These are phyloP conservation scores for Setophaga petechia DNA, from an alignment of 2,113 vertebrate genomes.

Conservation along the genomic window DNA sequence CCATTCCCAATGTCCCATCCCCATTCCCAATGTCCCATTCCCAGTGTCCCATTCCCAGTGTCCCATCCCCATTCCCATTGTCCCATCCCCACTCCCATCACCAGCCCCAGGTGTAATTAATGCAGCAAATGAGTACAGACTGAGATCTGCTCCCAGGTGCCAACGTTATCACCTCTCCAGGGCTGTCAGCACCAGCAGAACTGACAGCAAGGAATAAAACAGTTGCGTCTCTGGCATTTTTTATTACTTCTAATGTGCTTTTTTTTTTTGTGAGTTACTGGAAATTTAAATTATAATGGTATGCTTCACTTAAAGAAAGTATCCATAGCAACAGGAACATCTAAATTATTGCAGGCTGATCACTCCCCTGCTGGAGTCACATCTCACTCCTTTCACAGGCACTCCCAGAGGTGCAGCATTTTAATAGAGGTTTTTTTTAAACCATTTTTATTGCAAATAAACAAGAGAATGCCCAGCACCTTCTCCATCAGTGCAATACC, in stretches of 20 bases:
- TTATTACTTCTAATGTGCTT: constrained; percentile 8
- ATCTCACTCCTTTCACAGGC: constrained; percentile 10
- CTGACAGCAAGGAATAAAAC: constrained; percentile 43
- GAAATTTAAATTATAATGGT: constrained; percentile 68
- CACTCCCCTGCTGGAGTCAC: constrained; percentile 31
- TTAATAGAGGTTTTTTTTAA: constrained; percentile 19
- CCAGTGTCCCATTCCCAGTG: neutral
- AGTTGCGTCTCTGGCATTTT: neutral
- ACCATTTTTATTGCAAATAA: constrained; percentile 6
- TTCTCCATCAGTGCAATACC: neutral
- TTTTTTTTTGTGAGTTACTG: neutral
- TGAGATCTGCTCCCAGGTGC: neutral
- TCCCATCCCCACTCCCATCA: no score
- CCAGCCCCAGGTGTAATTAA: neutral
- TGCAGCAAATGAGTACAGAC: neutral
- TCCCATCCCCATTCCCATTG: neutral
- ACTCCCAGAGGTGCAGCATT: constrained; percentile 42
- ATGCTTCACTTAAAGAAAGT: constrained; percentile 54
- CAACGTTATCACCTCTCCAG: neutral
- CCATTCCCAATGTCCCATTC: neutral
- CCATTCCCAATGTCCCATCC: neutral
- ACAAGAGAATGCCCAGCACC: neutral
- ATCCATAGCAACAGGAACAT: constrained; percentile 67
- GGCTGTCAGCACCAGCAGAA: neutral
- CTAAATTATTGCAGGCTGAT: constrained; percentile 67